phyloP scores from a whole-genome alignment of 2,888 invertebrate species.

The Embidobia sp. region DNA sequence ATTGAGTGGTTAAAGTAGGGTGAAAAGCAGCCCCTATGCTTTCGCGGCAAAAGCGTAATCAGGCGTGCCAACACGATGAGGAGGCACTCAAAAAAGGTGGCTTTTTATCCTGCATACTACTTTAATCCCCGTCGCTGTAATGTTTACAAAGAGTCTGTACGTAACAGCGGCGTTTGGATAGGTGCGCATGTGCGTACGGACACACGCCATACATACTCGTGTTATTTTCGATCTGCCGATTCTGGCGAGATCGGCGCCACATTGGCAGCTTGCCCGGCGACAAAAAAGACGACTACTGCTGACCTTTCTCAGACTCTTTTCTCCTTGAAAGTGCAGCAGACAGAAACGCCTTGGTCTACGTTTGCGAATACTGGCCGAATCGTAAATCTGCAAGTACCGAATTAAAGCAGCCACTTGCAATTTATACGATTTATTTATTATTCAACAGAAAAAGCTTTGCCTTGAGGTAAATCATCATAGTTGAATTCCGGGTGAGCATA shows the following conservation, averaged over 20 bases:
- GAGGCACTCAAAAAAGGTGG: slow-evolving; percentile 46
- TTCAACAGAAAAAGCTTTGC: slow-evolving; percentile 34
- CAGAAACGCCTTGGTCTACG: slow-evolving; percentile 51
- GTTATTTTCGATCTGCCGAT: slow-evolving; percentile 43
- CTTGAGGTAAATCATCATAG: slow-evolving; percentile 31
- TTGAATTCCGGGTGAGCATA: slow-evolving; percentile 10
- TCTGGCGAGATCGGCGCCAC: slow-evolving; percentile 21
- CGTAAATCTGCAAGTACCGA: slow-evolving; percentile 54
- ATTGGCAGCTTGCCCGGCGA: slow-evolving; percentile 46
- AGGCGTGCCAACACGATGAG: slow-evolving; percentile 56
- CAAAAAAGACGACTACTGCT: slow-evolving; percentile 53
- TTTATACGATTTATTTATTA: slow-evolving; percentile 61
- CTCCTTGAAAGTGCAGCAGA: slow-evolving; percentile 53
- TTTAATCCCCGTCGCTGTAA: slow-evolving; percentile 8
- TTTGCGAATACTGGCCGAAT: slow-evolving; percentile 53
- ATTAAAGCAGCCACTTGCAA: slow-evolving; percentile 49
- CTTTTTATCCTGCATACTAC: slow-evolving; percentile 50
- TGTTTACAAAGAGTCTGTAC: slow-evolving; percentile 35
- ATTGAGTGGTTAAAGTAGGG: slow-evolving; percentile 51
- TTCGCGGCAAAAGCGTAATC: slow-evolving; percentile 45
- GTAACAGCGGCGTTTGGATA: too few relatives aligned
- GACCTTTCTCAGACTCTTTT: slow-evolving; percentile 61
- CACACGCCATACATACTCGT: slow-evolving; percentile 20
- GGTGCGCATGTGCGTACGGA: slow-evolving; percentile 3
- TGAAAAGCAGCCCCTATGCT: slow-evolving; percentile 43